A percentile compares a stretch with the other conserved stretches of the same genome.
These are phyloP conservation scores for Thera obeliscata DNA, from an alignment of 2,888 invertebrate genomes.

Conservation along the genomic window DNA sequence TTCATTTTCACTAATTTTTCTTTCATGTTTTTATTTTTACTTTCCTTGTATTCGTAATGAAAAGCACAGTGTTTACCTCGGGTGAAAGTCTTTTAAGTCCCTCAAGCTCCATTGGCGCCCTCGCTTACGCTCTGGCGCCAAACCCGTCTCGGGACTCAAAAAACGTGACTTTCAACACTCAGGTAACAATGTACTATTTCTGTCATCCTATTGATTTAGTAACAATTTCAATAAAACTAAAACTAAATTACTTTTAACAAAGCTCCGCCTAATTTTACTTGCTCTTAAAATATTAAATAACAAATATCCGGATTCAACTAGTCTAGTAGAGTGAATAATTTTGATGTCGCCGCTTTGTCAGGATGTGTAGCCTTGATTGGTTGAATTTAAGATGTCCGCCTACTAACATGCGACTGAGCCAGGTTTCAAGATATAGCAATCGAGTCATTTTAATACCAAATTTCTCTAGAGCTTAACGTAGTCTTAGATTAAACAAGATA, in stretches of 20 bases:
- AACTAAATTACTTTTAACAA: constrained; percentile 1
- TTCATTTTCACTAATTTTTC: too few species aligned
- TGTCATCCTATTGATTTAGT: neutral
- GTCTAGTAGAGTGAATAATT: constrained; percentile 30
- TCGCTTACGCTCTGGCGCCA: too few species aligned
- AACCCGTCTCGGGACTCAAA: too few species aligned
- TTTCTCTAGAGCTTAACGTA: neutral
- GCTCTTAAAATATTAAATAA: constrained; percentile 20
- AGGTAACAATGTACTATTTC: too few species aligned
- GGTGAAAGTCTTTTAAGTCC: too few species aligned
- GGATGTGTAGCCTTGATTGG: constrained; percentile 14
- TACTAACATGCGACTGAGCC: constrained; percentile 12
- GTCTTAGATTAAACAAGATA: too few species aligned
- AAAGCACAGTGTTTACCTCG: too few species aligned
- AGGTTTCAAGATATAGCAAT: constrained; percentile 5
- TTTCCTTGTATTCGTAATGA: too few species aligned
- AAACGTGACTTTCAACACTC: too few species aligned
- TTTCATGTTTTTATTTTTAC: too few species aligned
- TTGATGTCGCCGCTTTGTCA: constrained; percentile 2
- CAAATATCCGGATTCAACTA: constrained; percentile 11
- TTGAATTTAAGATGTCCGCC: constrained; percentile 14
- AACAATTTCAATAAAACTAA: neutral
- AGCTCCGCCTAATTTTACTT: constrained; percentile 2
- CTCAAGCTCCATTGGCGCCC: too few species aligned
- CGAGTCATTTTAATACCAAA: constrained; percentile 4